Evolutionary conservation across 2,113 vertebrate species (phyloP).

Genomic region (Gambusia affinis): DNA sequence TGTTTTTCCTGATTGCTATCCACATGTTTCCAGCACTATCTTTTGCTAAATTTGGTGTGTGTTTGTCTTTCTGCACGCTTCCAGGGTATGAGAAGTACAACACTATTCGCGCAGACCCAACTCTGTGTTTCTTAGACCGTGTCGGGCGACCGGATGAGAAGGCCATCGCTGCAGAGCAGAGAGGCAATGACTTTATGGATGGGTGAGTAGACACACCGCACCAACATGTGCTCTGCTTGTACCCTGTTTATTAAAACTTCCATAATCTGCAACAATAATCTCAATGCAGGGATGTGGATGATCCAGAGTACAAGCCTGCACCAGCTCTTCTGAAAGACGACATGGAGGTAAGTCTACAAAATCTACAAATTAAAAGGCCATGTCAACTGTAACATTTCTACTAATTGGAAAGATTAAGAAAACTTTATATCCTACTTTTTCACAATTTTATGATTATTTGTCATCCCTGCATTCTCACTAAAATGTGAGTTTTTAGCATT

Average conservation of each 20-base stretch:
- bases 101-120: conserved; percentile 93
- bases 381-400: neutral
- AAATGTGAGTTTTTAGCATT: neutral
- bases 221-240: neutral
- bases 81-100: conserved; percentile 99
- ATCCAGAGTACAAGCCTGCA: conserved; percentile 97
- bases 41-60: conserved; percentile 25
- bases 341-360: conserved; percentile 85
- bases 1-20: neutral
- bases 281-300: conserved; percentile 89
- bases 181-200: conserved; percentile 96
- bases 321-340: conserved; percentile 97
- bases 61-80: conserved; percentile 14
- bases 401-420: neutral
- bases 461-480: neutral
- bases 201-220: conserved; percentile 80
- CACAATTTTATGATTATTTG: neutral
- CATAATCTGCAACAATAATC: neutral
- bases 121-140: conserved; percentile 93
- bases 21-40: conserved; percentile 17
- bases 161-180: conserved; percentile 96
- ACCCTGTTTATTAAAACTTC: neutral
- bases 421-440: neutral
- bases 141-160: conserved; percentile 97
- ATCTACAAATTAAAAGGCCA: neutral